Percentiles rank a stretch among this genome's conserved stretches.
Conservation (phyloP, 1,140 invertebrate species). For the Diachasmimorpha longicaudata region DNA sequence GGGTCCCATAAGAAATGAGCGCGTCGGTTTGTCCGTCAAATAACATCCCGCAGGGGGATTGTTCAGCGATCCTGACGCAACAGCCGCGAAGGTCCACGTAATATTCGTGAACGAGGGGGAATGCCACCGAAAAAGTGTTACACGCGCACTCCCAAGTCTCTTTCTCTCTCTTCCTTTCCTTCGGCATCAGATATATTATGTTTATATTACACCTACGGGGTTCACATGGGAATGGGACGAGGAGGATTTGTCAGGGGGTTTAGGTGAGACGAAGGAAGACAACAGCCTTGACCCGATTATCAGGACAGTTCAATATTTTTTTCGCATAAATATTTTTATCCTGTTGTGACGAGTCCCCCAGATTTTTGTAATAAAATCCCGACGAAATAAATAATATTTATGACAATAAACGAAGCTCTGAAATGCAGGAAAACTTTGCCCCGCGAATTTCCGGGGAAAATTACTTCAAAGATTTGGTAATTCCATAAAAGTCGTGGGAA, state of each 20-base stretch:
- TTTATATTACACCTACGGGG: neutral
- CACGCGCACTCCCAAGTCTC: neutral
- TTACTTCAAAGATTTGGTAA: no score
- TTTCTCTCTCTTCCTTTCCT: neutral
- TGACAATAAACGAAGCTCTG: no score
- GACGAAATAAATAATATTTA: neutral
- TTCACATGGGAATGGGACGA: neutral
- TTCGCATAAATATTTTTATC: neutral
- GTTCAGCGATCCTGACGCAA: slow-evolving; percentile 3
- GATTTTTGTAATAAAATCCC: no score
- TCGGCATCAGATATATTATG: neutral
- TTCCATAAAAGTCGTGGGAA: no score
- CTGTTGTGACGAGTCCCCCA: neutral
- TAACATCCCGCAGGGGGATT: neutral
- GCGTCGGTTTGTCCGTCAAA: slow-evolving; percentile 1
- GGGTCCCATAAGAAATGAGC: neutral
- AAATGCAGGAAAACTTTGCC: no score
- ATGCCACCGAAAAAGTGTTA: slow-evolving; percentile 10
- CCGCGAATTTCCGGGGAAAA: no score
- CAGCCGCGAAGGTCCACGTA: neutral
- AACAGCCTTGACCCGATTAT: neutral
- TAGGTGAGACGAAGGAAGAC: neutral
- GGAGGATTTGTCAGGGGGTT: neutral
- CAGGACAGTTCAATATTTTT: neutral
- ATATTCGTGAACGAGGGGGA: neutral